Base-by-base conservation (phyloP, 2,113 vertebrate genomes). In the Mandrillus leucophaeus region DNA sequence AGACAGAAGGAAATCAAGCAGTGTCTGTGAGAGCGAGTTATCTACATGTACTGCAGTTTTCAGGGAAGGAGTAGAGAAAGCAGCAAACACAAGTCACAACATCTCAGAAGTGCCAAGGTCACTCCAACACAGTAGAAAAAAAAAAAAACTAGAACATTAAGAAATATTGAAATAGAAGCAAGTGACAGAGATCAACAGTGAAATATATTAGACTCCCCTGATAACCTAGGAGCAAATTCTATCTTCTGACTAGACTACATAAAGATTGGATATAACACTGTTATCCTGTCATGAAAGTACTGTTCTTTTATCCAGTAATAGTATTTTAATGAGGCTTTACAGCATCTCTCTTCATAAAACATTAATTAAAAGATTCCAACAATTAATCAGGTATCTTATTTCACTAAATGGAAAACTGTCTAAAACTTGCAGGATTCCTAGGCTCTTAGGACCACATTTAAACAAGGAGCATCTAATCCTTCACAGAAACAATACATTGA, bases 81-180 rank as follows among this genome's bases (percentile, higher is more conserved):
- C 76, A 72, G 38, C 72, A 79, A 97, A 83, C 40, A 75, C 57
- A 78, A 40, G 45, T 76, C 88, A 95, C 79, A 59, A 43, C 48
- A 92, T 81, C 93, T 95, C 87, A 92, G 66, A 96, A 95, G 79
- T 11, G 17, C 88, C 93, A 93, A 90, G 68, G 96, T 80, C 86
- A 92, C 32, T 38, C 38, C 30, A 95, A 70, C 30, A 82, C 43
- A 68, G 25, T 3, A 50, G 22, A 1, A 17, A 23, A 32, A n/a
- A 55, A 43, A 57, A 12, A 45, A 68, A 48, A 76, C 38, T 13
- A 27, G 66, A 48, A 23, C 6, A 57, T 30, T 35, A 96, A 92
- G 73, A 95, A 73, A 75, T 30, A 8, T 18, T 50, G 25, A 85
- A 82, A 97, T 10, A 57, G 70, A 93, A 73, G 20, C 23, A 88